Evolutionary conservation across 2,113 vertebrate species (phyloP), one percentile per base, ranked within the genome.

Genomic region (Menidia beryllina): DNA sequence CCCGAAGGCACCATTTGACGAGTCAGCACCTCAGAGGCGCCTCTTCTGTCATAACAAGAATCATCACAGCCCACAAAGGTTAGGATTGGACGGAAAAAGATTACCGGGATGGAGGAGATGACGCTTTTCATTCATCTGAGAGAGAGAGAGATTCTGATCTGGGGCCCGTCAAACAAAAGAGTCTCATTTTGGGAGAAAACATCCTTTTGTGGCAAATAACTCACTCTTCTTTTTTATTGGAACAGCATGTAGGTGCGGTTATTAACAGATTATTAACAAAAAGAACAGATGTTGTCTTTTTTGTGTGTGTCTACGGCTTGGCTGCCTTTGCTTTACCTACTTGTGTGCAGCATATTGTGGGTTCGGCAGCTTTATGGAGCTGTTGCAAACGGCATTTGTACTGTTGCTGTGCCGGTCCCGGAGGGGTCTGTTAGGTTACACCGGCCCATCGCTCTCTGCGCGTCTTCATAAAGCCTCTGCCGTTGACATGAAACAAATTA

Each of bases 401-500:
- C 8, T 50, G 23, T 51, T 30, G 25, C 23, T 62, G 14, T 30
- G 25, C n/a, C 36, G 27, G 48, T 62, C 52, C 70, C 43, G 49
- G 53, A 20, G 21, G 39, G 45, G 6, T 8, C 4, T 24, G 9
- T 49, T 51, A 64, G 67, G 72, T 82, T 53, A 76, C 43, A 15
- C 24, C 26, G 60, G 75, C 72, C 66, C 78, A 74, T 26, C 49
- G 0, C 59, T 55, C 64, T 56, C 34, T 49, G 27, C 58, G 7
- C 62, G 41, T 45, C 39, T 53, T 51, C 38, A 43, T 66, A 51
- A 71, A 72, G 21, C 41, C 41, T 30, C 1, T 12, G 20, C 55
- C 60, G 69, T 72, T 72, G 67, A 62, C 51, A 80, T 61, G 34
- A 78, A 73, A n/a, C 67, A 13, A 72, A 82, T 74, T 52, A 51